phyloP scores from a whole-genome alignment of 2,888 invertebrate genomes.

The Platycheirus albimanus region DNA sequence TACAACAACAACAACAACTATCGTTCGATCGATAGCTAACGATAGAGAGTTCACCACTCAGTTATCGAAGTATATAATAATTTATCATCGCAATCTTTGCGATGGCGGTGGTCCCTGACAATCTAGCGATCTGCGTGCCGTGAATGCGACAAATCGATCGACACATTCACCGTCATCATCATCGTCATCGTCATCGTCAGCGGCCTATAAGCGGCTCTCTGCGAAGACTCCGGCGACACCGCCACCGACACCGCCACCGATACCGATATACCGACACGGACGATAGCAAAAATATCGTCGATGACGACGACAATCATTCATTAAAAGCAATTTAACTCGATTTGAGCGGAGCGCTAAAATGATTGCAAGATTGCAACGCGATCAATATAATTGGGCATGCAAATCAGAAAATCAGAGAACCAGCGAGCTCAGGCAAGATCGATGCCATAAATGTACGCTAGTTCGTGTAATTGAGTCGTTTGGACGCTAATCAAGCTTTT shows the following conservation, averaged over 20 bases:
- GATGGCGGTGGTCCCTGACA: constrained; percentile 69
- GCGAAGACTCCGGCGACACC: constrained; percentile 27
- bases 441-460: constrained; percentile 68
- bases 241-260: background rate
- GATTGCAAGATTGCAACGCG: constrained; percentile 49
- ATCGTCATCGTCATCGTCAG: background rate
- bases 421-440: constrained; percentile 54
- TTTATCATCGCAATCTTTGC: constrained; percentile 68
- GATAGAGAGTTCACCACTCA: constrained; percentile 49
- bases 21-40: constrained; percentile 63
- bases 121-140: constrained; percentile 67
- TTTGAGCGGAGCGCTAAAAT: constrained; percentile 59
- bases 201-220: background rate
- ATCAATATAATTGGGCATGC: constrained; percentile 73
- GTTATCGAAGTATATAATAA: constrained; percentile 70
- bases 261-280: too few species aligned
- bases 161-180: constrained; percentile 55
- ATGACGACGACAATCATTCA: constrained; percentile 64
- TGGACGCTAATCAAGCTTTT: constrained; percentile 64
- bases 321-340: constrained; percentile 75
- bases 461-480: constrained; percentile 70
- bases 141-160: constrained; percentile 72
- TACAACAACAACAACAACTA: too few species aligned
- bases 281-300: constrained; percentile 3
- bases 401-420: constrained; percentile 61